These are phyloP conservation scores for Neolamprologus toae DNA, from an alignment of 2,113 vertebrate genomes.

Conservation along the genomic window DNA sequence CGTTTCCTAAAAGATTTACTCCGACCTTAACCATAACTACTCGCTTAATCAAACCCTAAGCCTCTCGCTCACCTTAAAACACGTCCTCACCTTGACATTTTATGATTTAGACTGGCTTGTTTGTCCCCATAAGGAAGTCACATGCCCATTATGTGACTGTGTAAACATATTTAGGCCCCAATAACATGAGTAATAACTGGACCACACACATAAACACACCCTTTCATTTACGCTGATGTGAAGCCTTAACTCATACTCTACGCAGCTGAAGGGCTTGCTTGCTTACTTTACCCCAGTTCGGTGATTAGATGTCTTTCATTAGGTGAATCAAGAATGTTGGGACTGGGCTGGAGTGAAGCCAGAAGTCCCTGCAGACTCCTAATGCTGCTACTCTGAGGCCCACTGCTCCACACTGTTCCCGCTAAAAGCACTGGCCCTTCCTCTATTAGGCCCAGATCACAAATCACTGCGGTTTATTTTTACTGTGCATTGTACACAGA, in stretches of 20 bases:
- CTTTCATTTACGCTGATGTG: conserved; percentile 14
- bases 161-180: not conserved
- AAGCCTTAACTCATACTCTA: conserved; percentile 2
- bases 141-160: not conserved
- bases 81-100: not conserved
- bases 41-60: not conserved
- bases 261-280: conserved; percentile 36
- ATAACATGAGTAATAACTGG: not conserved
- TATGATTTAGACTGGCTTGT: not conserved
- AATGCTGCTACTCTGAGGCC: conserved; percentile 28
- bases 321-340: conserved; percentile 44
- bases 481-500: conserved; percentile 52
- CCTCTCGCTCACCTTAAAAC: not conserved
- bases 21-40: not conserved
- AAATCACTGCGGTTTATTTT: conserved; percentile 67
- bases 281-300: conserved; percentile 41
- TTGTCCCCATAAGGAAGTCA: not conserved
- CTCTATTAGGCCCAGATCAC: conserved; percentile 47
- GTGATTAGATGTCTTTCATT: conserved; percentile 61
- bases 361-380: conserved; percentile 33
- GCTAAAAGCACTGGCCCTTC: conserved; percentile 26
- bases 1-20: not conserved
- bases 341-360: conserved; percentile 36
- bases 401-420: conserved; percentile 6
- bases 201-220: not conserved